Evolutionary conservation across 2,888 invertebrate genomes (phyloP).

Genomic region (Myopa testacea): DNA sequence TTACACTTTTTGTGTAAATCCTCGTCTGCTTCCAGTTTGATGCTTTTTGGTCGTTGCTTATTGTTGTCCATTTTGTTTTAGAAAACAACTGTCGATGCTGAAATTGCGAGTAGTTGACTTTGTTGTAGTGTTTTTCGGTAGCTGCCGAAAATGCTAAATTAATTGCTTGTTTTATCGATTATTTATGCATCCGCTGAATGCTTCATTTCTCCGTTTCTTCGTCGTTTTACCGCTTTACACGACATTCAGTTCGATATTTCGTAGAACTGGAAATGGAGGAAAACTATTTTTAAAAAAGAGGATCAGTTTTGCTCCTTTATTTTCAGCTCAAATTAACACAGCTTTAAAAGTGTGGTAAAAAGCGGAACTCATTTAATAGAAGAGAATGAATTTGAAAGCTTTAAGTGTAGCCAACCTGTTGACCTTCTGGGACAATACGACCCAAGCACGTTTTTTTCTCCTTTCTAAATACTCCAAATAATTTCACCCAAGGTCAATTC

Average conservation of each 20-base stretch:
- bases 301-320: neutral
- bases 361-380: neutral
- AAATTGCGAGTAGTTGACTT: slow-evolving; percentile 15
- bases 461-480: no score
- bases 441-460: no score
- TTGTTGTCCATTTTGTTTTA: neutral
- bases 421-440: no score
- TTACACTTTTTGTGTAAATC: neutral
- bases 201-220: neutral
- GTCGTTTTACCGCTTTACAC: neutral
- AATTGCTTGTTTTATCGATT: slow-evolving; percentile 34
- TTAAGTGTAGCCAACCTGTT: no score
- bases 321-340: neutral
- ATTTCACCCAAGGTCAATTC: no score
- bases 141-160: slow-evolving; percentile 23
- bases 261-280: neutral
- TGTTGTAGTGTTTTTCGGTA: slow-evolving; percentile 3
- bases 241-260: neutral
- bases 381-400: no score
- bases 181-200: slow-evolving; percentile 16
- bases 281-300: neutral
- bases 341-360: no score
- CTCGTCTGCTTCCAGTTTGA: neutral
- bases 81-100: slow-evolving; percentile 29
- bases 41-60: neutral